Conservation (phyloP, 2,797 vertebrate genomes). For the Oryzias dopingdopingensis region DNA sequence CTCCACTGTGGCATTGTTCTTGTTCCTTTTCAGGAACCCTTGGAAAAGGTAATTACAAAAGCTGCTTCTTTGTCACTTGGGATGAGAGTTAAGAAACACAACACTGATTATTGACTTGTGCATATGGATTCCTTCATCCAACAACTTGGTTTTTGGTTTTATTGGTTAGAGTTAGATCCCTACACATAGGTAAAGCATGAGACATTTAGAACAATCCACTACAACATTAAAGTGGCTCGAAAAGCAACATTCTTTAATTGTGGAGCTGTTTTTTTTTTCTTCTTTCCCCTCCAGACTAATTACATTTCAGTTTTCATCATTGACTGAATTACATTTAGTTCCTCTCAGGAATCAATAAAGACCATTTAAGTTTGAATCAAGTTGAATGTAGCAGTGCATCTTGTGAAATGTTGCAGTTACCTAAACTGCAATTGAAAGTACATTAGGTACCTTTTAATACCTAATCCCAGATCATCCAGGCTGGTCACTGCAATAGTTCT, state of each 20-base stretch:
- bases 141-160: not conserved
- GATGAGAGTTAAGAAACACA: constrained; percentile 1
- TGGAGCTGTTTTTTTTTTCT: not conserved
- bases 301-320: not conserved
- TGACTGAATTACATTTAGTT: constrained; percentile 1
- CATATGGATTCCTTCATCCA: not conserved
- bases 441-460: not conserved
- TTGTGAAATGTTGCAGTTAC: not conserved
- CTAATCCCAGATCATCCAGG: not conserved
- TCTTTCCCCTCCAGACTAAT: not conserved
- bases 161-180: not conserved
- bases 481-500: not conserved
- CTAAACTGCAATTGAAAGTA: constrained; percentile 7
- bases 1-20: constrained; percentile 2
- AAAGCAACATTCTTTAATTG: not conserved
- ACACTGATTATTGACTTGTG: not conserved
- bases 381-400: not conserved
- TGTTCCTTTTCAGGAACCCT: constrained; percentile 2
- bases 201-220: not conserved
- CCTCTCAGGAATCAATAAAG: too few species aligned
- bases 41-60: constrained; percentile 8
- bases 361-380: too few species aligned
- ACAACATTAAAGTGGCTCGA: not conserved
- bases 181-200: not conserved
- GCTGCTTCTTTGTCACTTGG: not conserved